Percentiles rank a stretch among this genome's conserved stretches.
These are phyloP conservation scores for Selenia dentaria DNA, from an alignment of 2,888 invertebrate species.

Conservation along the genomic window DNA sequence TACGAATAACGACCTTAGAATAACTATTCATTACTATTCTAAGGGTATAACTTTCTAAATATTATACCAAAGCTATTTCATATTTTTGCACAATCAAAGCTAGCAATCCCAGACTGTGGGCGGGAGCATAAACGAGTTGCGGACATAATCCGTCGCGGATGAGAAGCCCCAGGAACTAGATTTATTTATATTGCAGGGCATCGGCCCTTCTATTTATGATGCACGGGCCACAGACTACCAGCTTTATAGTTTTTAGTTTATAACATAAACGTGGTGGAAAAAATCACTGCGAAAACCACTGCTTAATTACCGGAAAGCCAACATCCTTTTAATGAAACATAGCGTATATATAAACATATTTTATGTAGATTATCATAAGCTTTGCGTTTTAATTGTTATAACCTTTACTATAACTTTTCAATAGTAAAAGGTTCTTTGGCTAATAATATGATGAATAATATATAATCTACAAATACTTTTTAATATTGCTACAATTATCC, in stretches of 20 bases:
- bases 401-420: too few relatives aligned
- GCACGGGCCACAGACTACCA: slow-evolving; percentile 50
- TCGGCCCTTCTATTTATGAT: slow-evolving; percentile 61
- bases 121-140: slow-evolving; percentile 27
- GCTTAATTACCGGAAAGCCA: slow-evolving; percentile 32
- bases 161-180: slow-evolving; percentile 58
- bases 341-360: not conserved
- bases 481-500: too few relatives aligned
- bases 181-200: slow-evolving; percentile 56
- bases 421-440: too few relatives aligned
- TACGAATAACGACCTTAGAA: too few relatives aligned
- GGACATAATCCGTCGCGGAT: slow-evolving; percentile 45
- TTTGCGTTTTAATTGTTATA: too few relatives aligned
- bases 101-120: slow-evolving; percentile 15
- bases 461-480: too few relatives aligned
- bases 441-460: too few relatives aligned
- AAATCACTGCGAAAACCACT: slow-evolving; percentile 28
- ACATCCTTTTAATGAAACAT: slow-evolving; percentile 22
- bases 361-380: too few relatives aligned
- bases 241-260: slow-evolving; percentile 28
- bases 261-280: slow-evolving; percentile 29
- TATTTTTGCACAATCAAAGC: slow-evolving; percentile 6
- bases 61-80: too few relatives aligned
- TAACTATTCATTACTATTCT: too few relatives aligned
- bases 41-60: too few relatives aligned